A percentile compares a stretch with the other conserved stretches of the same genome.
phyloP scores from a whole-genome alignment of 2,113 vertebrate genomes.

The Myotis lucifugus region DNA sequence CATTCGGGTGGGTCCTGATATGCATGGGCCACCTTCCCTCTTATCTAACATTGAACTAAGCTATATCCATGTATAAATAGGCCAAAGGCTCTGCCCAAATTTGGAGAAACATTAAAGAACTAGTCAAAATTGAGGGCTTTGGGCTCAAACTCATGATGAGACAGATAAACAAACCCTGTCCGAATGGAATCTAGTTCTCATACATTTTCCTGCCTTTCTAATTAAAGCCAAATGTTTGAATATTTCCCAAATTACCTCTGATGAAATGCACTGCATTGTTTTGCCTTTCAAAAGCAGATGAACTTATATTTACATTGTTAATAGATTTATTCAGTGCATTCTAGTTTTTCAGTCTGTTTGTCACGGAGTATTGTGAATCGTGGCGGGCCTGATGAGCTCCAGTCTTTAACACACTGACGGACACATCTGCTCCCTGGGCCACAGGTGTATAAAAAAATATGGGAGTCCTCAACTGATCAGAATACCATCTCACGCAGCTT shows the following conservation, averaged over 20 bases:
- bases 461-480: not conserved
- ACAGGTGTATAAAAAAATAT: not conserved
- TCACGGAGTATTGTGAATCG: not conserved
- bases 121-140: conserved; percentile 62
- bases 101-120: conserved; percentile 62
- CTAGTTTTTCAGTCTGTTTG: not conserved
- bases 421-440: not conserved
- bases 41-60: not conserved
- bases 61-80: conserved; percentile 25
- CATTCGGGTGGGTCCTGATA: not conserved
- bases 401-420: not conserved
- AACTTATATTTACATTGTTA: not conserved
- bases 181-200: conserved; percentile 56
- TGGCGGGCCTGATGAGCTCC: not conserved
- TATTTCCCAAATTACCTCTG: conserved; percentile 57
- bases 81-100: conserved; percentile 56
- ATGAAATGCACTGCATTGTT: conserved; percentile 45
- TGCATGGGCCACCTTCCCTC: too few relatives aligned
- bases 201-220: conserved; percentile 61
- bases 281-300: conserved; percentile 8
- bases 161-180: conserved; percentile 67
- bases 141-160: conserved; percentile 55
- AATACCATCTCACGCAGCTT: not conserved
- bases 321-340: not conserved
- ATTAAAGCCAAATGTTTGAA: conserved; percentile 67